Conservation (phyloP, 2,888 invertebrate genomes). For the Pseudococcus viburni region DNA sequence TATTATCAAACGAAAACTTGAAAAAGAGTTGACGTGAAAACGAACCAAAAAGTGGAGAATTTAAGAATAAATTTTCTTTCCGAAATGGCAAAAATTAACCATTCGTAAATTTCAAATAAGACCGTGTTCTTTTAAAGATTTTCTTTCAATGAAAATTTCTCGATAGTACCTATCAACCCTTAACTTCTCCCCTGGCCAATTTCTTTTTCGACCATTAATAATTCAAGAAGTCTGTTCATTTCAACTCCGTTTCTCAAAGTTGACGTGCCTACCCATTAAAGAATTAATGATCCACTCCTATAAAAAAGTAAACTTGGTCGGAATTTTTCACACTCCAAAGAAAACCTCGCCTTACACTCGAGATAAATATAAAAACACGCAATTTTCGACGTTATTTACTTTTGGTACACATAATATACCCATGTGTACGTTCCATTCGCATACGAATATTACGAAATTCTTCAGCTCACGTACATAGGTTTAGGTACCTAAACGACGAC, state of each 20-base stretch:
- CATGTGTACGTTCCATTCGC: slow-evolving; percentile 19
- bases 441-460: background rate
- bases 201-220: too few species aligned
- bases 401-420: background rate
- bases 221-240: too few species aligned
- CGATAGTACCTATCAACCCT: too few species aligned
- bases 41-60: too few species aligned
- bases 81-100: too few species aligned
- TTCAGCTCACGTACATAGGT: background rate
- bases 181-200: too few species aligned
- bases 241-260: background rate
- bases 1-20: too few species aligned
- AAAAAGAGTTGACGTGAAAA: too few species aligned
- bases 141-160: too few species aligned
- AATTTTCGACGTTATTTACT: slow-evolving; percentile 6
- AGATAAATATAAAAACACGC: background rate
- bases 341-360: background rate
- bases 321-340: background rate
- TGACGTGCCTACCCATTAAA: background rate
- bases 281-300: background rate
- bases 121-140: background rate
- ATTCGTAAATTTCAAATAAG: background rate
- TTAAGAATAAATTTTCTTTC: too few species aligned
- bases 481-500: background rate
- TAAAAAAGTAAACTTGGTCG: background rate